Evolutionary conservation across 2,797 vertebrate species (phyloP).

Genomic region (Acrocephalus scirpaceus): DNA sequence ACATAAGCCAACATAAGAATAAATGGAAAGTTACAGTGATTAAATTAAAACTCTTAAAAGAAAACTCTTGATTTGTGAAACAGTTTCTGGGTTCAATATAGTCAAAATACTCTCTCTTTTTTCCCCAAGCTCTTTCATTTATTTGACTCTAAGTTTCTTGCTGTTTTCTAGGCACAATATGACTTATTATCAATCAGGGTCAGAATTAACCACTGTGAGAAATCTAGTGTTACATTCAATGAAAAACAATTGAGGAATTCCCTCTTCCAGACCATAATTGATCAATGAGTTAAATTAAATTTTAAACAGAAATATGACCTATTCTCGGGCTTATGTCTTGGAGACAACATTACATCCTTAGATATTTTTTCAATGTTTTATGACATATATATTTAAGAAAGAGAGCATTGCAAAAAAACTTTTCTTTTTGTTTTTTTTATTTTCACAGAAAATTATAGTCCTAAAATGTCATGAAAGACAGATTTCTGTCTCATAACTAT

Average conservation of each 20-base stretch:
- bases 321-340: background rate
- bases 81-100: background rate
- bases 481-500: background rate
- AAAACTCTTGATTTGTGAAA: background rate
- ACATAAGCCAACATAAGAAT: background rate
- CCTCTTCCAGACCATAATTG: background rate
- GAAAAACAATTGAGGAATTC: background rate
- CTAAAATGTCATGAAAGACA: background rate
- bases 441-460: background rate
- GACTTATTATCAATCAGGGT: background rate
- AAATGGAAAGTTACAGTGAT: background rate
- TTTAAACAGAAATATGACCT: background rate
- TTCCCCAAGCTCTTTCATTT: background rate
- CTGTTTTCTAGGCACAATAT: background rate
- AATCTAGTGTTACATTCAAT: background rate
- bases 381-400: background rate
- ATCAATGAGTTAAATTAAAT: background rate
- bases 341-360: background rate
- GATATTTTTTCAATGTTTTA: background rate
- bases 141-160: background rate
- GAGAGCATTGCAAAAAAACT: background rate
- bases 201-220: background rate
- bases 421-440: background rate
- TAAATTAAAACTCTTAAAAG: background rate
- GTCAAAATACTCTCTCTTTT: background rate